Evolutionary conservation across 2,113 vertebrate genomes (phyloP).

Genomic region (Corythornis vintsioides): DNA sequence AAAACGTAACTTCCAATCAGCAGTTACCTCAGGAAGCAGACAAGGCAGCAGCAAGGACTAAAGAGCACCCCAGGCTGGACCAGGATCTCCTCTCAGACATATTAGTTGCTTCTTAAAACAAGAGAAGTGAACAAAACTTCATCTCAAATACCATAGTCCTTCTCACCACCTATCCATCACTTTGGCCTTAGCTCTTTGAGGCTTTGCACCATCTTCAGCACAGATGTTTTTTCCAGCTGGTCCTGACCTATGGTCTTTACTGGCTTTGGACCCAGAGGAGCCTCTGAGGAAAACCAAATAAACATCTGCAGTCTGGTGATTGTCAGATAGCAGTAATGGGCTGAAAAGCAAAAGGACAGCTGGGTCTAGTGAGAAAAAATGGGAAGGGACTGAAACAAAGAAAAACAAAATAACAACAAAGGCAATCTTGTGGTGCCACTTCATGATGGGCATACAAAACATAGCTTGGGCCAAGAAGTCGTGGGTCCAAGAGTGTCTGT

Average conservation of each 20-base stretch:
- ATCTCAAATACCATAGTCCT: neutral
- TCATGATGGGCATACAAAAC: neutral
- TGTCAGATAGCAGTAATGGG: neutral
- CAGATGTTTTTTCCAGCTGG: neutral
- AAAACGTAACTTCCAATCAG: neutral
- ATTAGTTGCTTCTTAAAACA: neutral
- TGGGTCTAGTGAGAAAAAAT: neutral
- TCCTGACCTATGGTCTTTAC: neutral
- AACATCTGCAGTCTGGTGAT: neutral
- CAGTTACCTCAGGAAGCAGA: neutral
- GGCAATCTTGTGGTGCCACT: neutral
- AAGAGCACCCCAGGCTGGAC: neutral
- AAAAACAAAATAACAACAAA: neutral
- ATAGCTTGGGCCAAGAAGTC: neutral
- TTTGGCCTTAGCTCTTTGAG: neutral
- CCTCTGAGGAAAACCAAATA: neutral
- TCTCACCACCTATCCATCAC: neutral
- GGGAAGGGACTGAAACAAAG: neutral
- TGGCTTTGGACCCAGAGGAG: neutral
- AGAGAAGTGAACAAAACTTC: neutral
- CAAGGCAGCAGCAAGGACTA: neutral
- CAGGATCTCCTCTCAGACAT: neutral
- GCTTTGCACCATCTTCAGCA: neutral
- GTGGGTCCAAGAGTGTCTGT: neutral
- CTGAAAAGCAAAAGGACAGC: fast-evolving